Evolutionary conservation across 2,888 invertebrate genomes (phyloP).

Genomic region (Drosophila niveifrons): DNA sequence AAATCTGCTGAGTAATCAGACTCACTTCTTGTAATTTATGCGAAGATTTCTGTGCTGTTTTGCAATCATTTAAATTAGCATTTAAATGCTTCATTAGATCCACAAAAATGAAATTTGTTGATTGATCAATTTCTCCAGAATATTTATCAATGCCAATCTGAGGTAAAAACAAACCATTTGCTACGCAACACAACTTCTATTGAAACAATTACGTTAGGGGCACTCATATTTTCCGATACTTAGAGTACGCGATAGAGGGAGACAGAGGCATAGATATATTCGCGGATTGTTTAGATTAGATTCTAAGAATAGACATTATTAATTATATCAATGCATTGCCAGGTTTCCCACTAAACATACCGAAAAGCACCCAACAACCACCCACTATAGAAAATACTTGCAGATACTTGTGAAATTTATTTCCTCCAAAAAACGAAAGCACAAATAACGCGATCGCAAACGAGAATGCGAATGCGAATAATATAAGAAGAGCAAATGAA

Average conservation of each 20-base stretch:
- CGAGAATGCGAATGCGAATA: background rate
- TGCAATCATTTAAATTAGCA: conserved; percentile 10
- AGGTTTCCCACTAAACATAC: conserved; percentile 63
- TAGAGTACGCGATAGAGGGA: conserved; percentile 13
- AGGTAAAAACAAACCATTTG: conserved; percentile 62
- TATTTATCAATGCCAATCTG: conserved; percentile 48
- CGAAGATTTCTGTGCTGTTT: background rate
- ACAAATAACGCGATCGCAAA: background rate
- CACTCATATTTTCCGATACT: conserved; percentile 42
- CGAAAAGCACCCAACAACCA: conserved; percentile 31
- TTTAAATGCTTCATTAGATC: conserved; percentile 6
- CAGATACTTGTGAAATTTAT: conserved; percentile 54
- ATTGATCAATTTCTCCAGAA: conserved; percentile 37
- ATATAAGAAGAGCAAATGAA: conserved; percentile 29
- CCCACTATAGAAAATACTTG: conserved; percentile 32
- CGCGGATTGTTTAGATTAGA: conserved; percentile 54
- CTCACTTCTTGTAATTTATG: too few species aligned
- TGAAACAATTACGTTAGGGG: conserved; percentile 34
- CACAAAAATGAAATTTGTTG: conserved; percentile 12
- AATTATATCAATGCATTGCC: conserved; percentile 62
- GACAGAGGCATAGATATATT: conserved; percentile 34
- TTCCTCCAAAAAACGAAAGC: conserved; percentile 37
- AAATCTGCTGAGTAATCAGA: background rate
- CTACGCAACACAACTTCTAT: conserved; percentile 36
- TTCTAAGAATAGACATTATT: conserved; percentile 72